Base-by-base conservation (phyloP, 2,113 vertebrate genomes). In the Puma concolor region DNA sequence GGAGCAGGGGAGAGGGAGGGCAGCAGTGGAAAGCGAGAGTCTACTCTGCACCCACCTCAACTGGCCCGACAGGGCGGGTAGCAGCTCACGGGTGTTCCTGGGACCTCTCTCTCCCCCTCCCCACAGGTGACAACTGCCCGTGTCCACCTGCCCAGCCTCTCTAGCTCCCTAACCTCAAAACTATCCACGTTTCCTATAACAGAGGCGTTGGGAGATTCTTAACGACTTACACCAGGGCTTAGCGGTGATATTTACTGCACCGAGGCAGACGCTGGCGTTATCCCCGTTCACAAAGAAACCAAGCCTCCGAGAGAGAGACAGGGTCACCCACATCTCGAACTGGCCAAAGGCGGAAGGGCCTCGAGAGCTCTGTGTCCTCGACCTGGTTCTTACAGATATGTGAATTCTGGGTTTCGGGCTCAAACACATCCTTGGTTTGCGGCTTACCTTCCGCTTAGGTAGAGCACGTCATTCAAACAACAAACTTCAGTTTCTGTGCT, bases 191-290 rank as follows among this genome's bases (percentile, higher is more conserved):
- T 54, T 64, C 41, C n/a, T 7, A 0, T 21, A 1, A 72, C 16
- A 57, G 19, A 77, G 38, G 60, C 14, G 2, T 64, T 10, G 19
- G 8, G 4, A 48, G 38, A 31, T 29, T 57, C n/a, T 19, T 14
- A 14, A 36, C 3, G 1, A 11, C 29, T 9, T 11, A 8, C 0
- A 0, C 10, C 25, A 31, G 5, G 67, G 23, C 17, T 29, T 15
- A 4, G 0, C 3, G 33, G 69, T 7, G 1, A 2, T 57, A 23
- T 25, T 60, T 38, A 31, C 27, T 4, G 29, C 8, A 9, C 31
- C 1, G 77, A 77, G 44, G 44, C 33, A 38, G 36, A 48, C 17
- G 27, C 33, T 8, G 25, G 41, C 13, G 17, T 41, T 31, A 14
- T 13, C 44, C 52, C 17, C n/a, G 16, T 23, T 87, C n/a, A 72